Evolutionary conservation across 2,113 vertebrate species (phyloP).

Genomic region (Columbina picui): DNA sequence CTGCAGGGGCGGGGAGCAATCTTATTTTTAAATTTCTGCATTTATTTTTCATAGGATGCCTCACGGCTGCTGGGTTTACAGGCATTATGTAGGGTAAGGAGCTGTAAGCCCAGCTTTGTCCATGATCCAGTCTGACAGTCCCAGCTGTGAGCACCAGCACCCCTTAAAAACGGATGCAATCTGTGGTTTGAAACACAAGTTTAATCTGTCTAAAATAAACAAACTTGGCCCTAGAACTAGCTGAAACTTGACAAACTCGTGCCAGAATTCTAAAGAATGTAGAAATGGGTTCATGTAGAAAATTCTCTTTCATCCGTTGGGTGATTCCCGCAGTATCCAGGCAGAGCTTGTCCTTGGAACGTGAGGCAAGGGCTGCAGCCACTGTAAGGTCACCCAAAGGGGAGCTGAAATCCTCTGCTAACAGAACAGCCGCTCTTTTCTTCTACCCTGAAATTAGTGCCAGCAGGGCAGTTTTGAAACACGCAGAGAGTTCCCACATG

Average conservation of each 20-base stretch:
- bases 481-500: accelerated
- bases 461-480: not conserved
- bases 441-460: not conserved
- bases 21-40: not conserved
- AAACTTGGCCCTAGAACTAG: not conserved
- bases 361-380: accelerated
- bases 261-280: not conserved
- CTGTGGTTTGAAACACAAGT: not conserved
- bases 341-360: not conserved
- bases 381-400: not conserved
- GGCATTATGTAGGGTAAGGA: not conserved
- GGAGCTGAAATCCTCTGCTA: not conserved
- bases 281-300: not conserved
- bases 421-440: not conserved
- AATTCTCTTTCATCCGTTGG: not conserved
- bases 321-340: not conserved
- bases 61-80: not conserved
- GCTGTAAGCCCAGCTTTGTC: not conserved
- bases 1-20: not conserved
- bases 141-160: not conserved
- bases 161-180: not conserved
- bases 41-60: not conserved
- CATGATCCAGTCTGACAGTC: not conserved
- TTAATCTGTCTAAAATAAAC: not conserved
- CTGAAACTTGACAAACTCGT: not conserved